Base-by-base conservation (phyloP, 2,888 invertebrate species). In the Amiota communis region DNA sequence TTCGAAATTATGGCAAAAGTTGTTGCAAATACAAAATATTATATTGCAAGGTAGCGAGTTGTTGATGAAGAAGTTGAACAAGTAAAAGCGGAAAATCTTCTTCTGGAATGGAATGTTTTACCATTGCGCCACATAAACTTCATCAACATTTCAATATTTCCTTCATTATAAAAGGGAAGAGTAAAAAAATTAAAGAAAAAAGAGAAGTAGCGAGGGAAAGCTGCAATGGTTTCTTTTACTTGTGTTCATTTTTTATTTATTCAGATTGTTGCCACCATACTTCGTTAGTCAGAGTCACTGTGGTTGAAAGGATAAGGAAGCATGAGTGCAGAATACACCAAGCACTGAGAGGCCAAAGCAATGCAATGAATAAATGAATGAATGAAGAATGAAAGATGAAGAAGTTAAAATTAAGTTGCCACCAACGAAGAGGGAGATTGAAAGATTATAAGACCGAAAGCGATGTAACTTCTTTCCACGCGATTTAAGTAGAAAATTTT, bases 71-170 rank as follows among this genome's bases (percentile, higher is more conserved):
- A 53, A 53, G 53, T 53, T 53, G n/a, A 13, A 53, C 53, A 53
- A 53, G 15, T 53, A 15, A 53, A 53, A 53, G 36, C 6, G 36
- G 36, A 4, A 36, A 36, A 36, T 53, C 53, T 53, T 53, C n/a
- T 53, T 53, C n/a, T 53, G 13, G 53, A 15, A 15, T n/a, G 53
- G n/a, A 36, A 36, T 36, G 36, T 36, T 36, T 36, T 6, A 36
- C 36, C 36, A 36, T 36, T 36, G 72, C 76, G 77, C 70, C 77
- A 82, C 36, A 77, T 74, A 86, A 86, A 83, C 82, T 86, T 86
- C 80, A 85, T 83, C 83, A 83, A 77, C 82, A 83, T 83, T 86
- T 83, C 85, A 85, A 83, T 82, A 86, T 81, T 84, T 81, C 77
- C 71, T 72, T 65, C 64, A 46, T 70, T 65, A 47, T 23, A n/a